phyloP scores from a whole-genome alignment of 1,140 invertebrate species.

The Drosophila murphyi region DNA sequence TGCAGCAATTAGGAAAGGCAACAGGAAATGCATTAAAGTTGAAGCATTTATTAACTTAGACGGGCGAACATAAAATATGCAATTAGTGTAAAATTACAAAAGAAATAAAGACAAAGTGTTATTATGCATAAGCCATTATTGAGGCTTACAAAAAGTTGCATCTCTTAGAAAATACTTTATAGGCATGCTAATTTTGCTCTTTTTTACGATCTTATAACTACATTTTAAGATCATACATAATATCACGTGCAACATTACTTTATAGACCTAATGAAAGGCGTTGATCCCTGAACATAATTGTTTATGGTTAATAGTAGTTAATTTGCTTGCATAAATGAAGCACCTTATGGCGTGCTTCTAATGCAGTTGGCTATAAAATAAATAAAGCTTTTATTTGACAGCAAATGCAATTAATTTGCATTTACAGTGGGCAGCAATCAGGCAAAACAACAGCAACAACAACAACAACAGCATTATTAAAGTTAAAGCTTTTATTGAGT shows the following conservation, averaged over 20 bases:
- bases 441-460: conserved; percentile 15
- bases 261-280: conserved; percentile 5
- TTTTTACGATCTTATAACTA: not conserved
- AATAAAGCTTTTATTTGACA: conserved; percentile 21
- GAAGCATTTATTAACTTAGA: too few relatives aligned
- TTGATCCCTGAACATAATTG: not conserved
- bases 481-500: conserved; percentile 47
- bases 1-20: too few relatives aligned
- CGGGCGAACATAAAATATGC: too few relatives aligned
- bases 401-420: conserved; percentile 51
- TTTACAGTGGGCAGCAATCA: conserved; percentile 25
- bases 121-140: too few relatives aligned
- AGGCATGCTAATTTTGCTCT: not conserved
- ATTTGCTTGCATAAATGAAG: conserved; percentile 29
- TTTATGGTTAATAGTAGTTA: conserved; percentile 8
- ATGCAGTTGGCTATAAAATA: conserved; percentile 31
- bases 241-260: not conserved
- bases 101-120: too few relatives aligned
- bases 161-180: not conserved
- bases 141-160: not conserved
- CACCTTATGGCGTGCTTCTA: conserved; percentile 28
- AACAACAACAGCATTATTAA: not conserved
- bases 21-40: too few relatives aligned
- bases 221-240: conserved; percentile 18
- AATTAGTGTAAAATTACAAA: too few relatives aligned